Evolutionary conservation across 2,888 invertebrate genomes (phyloP).

Genomic region (Phania funesta): DNA sequence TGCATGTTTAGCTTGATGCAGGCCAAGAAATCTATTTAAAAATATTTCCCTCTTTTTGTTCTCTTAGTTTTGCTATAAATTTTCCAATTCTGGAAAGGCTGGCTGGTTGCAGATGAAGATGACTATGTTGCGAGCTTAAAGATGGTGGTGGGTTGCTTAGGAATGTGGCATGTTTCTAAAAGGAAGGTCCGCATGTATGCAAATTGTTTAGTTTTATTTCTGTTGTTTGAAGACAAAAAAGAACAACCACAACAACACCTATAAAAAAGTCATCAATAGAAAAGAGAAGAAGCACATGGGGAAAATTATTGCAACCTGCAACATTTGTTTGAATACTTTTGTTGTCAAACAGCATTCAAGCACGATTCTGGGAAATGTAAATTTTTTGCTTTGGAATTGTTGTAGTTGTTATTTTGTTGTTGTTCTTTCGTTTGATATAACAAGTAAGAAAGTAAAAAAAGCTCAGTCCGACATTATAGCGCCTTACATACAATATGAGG

Average conservation of each 20-base stretch:
- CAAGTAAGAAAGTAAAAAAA: no score
- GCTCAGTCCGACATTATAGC: no score
- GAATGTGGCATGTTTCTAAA: conserved; percentile 43
- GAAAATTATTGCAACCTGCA: conserved; percentile 71
- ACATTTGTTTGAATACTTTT: conserved; percentile 69
- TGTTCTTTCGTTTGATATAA: no score
- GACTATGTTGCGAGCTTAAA: no score
- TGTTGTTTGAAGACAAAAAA: background rate
- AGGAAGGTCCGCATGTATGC: conserved; percentile 12
- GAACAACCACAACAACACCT: background rate
- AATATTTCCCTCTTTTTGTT: no score
- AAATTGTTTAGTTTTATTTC: conserved; percentile 8
- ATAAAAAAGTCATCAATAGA: background rate
- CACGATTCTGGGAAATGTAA: conserved; percentile 77
- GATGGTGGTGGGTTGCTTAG: background rate
- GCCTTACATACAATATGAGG: no score
- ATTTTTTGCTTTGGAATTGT: background rate
- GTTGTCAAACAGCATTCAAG: conserved; percentile 78
- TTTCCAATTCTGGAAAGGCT: no score
- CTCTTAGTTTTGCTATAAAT: no score
- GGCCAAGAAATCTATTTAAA: no score
- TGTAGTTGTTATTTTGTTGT: no score
- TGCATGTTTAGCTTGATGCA: no score
- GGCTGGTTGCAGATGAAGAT: no score
- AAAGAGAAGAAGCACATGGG: background rate